Evolutionary conservation across 1,140 invertebrate species (phyloP).

Genomic region (Sesamia nonagrioides): DNA sequence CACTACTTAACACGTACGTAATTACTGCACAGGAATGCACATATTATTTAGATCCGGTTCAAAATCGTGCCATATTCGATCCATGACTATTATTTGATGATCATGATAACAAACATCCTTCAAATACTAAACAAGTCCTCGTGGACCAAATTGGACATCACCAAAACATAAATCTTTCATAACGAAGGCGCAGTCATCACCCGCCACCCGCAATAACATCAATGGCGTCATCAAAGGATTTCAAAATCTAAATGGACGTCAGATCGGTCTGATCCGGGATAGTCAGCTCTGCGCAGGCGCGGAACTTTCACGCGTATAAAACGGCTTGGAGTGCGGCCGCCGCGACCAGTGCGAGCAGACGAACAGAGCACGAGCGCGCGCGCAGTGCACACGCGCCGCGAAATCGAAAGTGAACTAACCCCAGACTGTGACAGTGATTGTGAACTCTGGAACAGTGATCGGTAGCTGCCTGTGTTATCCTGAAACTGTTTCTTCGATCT

Average conservation of each 20-base stretch:
- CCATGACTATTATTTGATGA: neutral
- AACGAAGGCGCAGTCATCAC: slow-evolving; percentile 18
- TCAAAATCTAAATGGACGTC: slow-evolving; percentile 75
- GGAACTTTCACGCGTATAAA: slow-evolving; percentile 86
- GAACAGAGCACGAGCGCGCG: slow-evolving; percentile 62
- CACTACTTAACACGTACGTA: too few species aligned
- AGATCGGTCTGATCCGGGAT: slow-evolving; percentile 78
- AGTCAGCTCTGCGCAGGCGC: slow-evolving; percentile 67
- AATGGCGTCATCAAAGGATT: slow-evolving; percentile 74
- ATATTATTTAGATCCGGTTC: too few species aligned
- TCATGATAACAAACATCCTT: neutral
- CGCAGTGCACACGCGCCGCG: slow-evolving; percentile 60
- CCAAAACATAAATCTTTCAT: slow-evolving; percentile 20
- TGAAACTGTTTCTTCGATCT: slow-evolving; percentile 76
- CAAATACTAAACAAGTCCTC: neutral
- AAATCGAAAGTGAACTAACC: slow-evolving; percentile 80
- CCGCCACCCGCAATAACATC: slow-evolving; percentile 56
- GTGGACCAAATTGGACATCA: neutral
- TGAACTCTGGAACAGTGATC: slow-evolving; percentile 81
- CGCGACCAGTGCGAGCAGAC: slow-evolving; percentile 79
- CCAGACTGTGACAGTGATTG: slow-evolving; percentile 78
- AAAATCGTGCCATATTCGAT: too few species aligned
- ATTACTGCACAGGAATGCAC: too few species aligned
- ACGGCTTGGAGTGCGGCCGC: slow-evolving; percentile 68
- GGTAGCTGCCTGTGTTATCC: slow-evolving; percentile 81